Conservation (phyloP, 2,888 invertebrate genomes). For the Elmis aenea region DNA sequence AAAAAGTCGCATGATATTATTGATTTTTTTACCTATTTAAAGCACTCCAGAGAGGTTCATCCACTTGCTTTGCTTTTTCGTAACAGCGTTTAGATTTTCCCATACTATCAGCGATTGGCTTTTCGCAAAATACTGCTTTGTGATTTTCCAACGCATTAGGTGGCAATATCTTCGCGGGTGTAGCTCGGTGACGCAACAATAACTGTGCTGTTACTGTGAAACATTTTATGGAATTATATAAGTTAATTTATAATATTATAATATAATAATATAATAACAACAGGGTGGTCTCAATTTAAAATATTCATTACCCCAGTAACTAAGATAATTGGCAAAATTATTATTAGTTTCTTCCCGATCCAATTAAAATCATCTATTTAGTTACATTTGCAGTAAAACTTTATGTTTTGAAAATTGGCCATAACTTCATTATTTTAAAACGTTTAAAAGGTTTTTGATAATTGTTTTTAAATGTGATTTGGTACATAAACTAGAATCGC, state of each 20-base stretch:
- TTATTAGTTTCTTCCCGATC: too few relatives aligned
- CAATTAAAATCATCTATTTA: too few relatives aligned
- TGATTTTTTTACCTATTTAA: constrained; percentile 49
- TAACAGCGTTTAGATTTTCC: constrained; percentile 54
- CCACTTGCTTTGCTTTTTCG: constrained; percentile 52
- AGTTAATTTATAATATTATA: not conserved
- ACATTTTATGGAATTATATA: constrained; percentile 10
- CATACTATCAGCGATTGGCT: constrained; percentile 58
- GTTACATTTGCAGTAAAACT: too few relatives aligned
- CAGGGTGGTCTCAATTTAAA: too few relatives aligned
- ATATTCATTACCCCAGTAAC: too few relatives aligned
- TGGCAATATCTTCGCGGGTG: constrained; percentile 55
- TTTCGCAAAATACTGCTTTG: constrained; percentile 66
- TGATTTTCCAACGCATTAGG: constrained; percentile 50
- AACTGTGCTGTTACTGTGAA: constrained; percentile 50
- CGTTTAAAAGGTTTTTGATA: too few relatives aligned
- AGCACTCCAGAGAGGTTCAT: constrained; percentile 56
- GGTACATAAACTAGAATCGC: too few relatives aligned
- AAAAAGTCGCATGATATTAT: constrained; percentile 26
- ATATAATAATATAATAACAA: constrained; percentile 1
- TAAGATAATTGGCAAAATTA: too few relatives aligned
- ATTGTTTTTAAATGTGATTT: too few relatives aligned
- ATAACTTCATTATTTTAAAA: too few relatives aligned
- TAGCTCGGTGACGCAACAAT: constrained; percentile 56
- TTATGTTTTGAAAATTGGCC: too few relatives aligned